Evolutionary conservation across 2,888 invertebrate genomes (phyloP).

Genomic region (Hydrotaea cyrtoneurina): DNA sequence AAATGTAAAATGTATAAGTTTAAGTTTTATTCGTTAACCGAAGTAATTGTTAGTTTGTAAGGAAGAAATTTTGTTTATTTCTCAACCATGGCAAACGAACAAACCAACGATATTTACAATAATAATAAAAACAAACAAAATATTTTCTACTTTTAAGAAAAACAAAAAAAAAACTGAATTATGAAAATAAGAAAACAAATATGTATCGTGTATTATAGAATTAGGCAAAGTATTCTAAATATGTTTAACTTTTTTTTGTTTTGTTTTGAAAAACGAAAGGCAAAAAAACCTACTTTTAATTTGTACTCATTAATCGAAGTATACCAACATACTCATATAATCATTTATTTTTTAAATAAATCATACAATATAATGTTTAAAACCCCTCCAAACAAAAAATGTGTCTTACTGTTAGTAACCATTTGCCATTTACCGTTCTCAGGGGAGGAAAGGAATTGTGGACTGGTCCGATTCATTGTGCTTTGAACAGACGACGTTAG

Average conservation of each 20-base stretch:
- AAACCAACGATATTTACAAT: slow-evolving; percentile 71
- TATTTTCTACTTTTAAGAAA: not conserved
- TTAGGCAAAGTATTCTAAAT: slow-evolving; percentile 35
- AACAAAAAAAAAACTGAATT: not conserved
- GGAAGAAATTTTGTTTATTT: slow-evolving; percentile 28
- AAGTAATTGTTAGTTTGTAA: slow-evolving; percentile 10
- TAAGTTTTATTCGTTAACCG: no score
- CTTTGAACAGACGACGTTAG: no score
- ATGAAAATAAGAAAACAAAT: not conserved
- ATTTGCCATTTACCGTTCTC: no score
- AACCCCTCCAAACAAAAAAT: slow-evolving; percentile 30
- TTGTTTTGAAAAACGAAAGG: slow-evolving; percentile 29
- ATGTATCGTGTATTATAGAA: slow-evolving; percentile 45
- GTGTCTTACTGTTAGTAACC: no score
- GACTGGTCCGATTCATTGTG: no score
- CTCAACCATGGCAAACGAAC: slow-evolving; percentile 62
- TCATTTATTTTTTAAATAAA: slow-evolving; percentile 43
- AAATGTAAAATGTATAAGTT: slow-evolving; percentile 11
- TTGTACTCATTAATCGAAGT: not conserved
- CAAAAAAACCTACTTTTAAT: slow-evolving; percentile 22
- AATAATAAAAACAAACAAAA: not conserved
- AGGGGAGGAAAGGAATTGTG: no score
- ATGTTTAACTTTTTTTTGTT: not conserved
- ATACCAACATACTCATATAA: slow-evolving; percentile 45
- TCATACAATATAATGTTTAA: slow-evolving; percentile 42